Base-by-base conservation (phyloP, 2,888 invertebrate genomes). In the Neocrepidodera transversa region DNA sequence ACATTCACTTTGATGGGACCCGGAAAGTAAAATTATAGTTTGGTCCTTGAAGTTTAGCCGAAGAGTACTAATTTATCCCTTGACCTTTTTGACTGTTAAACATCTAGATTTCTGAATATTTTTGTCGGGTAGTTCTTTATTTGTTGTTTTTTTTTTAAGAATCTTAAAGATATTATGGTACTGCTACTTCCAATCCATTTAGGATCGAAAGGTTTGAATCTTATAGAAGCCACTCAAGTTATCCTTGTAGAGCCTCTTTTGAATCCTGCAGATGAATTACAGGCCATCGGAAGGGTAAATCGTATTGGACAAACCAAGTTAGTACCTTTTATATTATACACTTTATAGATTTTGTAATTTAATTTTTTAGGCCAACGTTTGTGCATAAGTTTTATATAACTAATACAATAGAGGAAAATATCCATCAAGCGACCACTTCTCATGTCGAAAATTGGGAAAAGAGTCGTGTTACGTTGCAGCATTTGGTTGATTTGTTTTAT, bases 171-270 rank as follows among this genome's bases (percentile, higher is more conserved):
- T 8, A 74, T 85, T 0, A 84, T 83, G 1, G 86, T 85, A 4
- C 79, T 92, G 20, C 76, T 92, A n/a, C 78, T 92, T 71, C 87
- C 88, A 0, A 77, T 91, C 13, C 75, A 82, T 49, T 82, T 83
- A 52, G 92, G 91, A n/a, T 83, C 88, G 0, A 91, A 91, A 75
- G 92, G 92, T 0, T 79, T 92, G 8, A 92, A 92, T 79, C 78
- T 92, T 47, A 86, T 87, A 20, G 91, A 92, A 79, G 92, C 92
- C 0, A 89, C 88, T 0, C 90, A 92, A 76, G 87, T 92, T 0
- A 81, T 92, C 45, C 80, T 92, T 16, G 84, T 89, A 0, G 92
- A 92, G 70, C 92, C 91, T 0, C 82, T 89, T 35, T 79, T 91
- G 13, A 89, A 91, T 77, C 85, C 86, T 1, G 87, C 87, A 0